Evolutionary conservation across 2,888 invertebrate species (phyloP), one percentile per base, ranked within the genome.

Genomic region (Lymantria dispar): DNA sequence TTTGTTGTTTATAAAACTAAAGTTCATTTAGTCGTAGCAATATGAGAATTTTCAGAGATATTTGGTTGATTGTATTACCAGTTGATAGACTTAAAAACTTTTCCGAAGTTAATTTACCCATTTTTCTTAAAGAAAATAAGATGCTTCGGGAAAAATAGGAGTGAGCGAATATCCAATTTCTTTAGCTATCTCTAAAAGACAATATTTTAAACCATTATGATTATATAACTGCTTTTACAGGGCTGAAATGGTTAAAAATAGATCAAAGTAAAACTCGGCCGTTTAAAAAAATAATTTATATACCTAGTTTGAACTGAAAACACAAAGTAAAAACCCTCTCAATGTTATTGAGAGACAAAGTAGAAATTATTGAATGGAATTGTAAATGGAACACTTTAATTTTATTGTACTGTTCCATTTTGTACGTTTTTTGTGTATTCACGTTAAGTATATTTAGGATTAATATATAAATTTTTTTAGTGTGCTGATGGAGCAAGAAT

Each of bases 201-300:
- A 14, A 15, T 38, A 38, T 3, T 7, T 45, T 54, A 52, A 48
- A 54, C 51, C 22, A 22, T 22, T 48, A 50, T 50, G 52, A 57
- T 62, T 45, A 46, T 39, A 38, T 12, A 9, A 22, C 48, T 60
- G 43, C 11, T 57, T 31, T 56, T 54, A 48, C 57, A 43, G 51
- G 47, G 2, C 38, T 29, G 43, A 8, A 45, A 38, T 46, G n/a
- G 15, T 8, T 15, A 41, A 45, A 56, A 56, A 51, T 47, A 43
- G 48, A 57, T 57, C 46, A 60, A 60, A 54, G 45, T 15, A 30
- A 31, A 48, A n/a, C 38, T 44, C 31, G 38, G 31, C 33, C 13
- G 12, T 44, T n/a, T 38, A n/a, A 43, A 46, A 51, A 22, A 51
- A 47, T 13, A 15, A 22, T 22, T 22, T 22, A 22, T 22, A 22